Conservation (phyloP, 2,113 vertebrate species). For the Dipodomys ordii region DNA sequence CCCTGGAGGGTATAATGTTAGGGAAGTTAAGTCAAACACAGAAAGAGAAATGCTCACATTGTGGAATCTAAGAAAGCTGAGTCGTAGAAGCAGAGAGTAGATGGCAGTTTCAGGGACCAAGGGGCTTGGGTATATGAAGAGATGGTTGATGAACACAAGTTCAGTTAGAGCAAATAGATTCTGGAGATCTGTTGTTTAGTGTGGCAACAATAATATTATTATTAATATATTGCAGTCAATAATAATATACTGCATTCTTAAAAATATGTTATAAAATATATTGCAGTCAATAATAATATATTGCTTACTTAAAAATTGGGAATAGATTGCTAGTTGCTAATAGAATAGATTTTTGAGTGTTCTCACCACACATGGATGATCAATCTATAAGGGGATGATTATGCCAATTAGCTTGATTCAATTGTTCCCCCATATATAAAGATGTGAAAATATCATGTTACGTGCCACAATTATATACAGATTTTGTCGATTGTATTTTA, state of each 20-base stretch:
- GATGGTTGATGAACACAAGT: too few species aligned
- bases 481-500: neutral
- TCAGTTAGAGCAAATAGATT: neutral
- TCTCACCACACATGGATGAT: neutral
- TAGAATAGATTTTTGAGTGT: neutral
- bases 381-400: neutral
- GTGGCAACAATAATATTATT: neutral
- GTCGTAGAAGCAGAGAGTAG: neutral
- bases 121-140: neutral
- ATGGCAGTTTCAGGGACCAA: neutral
- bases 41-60: neutral
- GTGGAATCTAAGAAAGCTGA: neutral
- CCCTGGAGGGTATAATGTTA: neutral
- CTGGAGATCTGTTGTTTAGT: neutral
- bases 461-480: neutral
- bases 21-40: neutral
- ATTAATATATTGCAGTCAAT: neutral
- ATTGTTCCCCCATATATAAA: neutral
- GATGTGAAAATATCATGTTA: neutral
- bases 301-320: neutral
- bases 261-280: neutral
- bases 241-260: neutral
- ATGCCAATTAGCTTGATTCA: conserved; percentile 5
- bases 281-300: neutral
- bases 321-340: neutral